Base-by-base conservation (phyloP, 2,888 invertebrate species). In the Noctua janthe region DNA sequence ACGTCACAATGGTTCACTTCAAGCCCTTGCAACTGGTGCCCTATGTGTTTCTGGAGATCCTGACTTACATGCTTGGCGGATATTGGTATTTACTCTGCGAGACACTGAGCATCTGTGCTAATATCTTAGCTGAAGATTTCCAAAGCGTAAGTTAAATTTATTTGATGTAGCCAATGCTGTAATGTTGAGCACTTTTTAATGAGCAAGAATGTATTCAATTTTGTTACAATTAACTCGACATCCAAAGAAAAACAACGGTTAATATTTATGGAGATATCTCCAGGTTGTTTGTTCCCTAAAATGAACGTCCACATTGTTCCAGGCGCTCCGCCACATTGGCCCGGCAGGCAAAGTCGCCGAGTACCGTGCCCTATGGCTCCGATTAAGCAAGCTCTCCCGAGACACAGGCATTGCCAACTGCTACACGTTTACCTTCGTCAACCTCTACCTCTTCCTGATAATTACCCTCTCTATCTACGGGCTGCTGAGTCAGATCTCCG, bases 391-490 rank as follows among this genome's bases (percentile, higher is more conserved):
- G 93, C 95, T 98, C 17, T 97, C 98, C 0, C 95, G 98, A 43
- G 97, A 98, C 89, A 97, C 98, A 0, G 98, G 98, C 81, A 97
- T 97, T 70, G 97, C 98, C 5, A 97, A 97, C 87, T 98, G 98
- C 90, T 98, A 98, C 89, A 97, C 98, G 0, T 97, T 98, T 85
- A 98, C 98, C 4, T 98, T 98, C 89, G 95, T 98, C 79, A 98
- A 97, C 90, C 95, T 98, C 7, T 98, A 98, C 91, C 95, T 98
- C 20, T 98, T 98, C 91, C 97, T 98, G 20, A 98, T 98, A 80
- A 98, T 98, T 75, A 98, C 98, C 0, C 93, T 98, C n/a, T 98
- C 98, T 0, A 98, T 98, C 88, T 98, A 98, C 88, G 98, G 98
- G 0, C 94, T 98, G 3, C 97, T 98, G 92, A 98, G 98, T 20